Evolutionary conservation across 1,140 invertebrate species (phyloP).

Genomic region (Pentalonia nigronervosa): DNA sequence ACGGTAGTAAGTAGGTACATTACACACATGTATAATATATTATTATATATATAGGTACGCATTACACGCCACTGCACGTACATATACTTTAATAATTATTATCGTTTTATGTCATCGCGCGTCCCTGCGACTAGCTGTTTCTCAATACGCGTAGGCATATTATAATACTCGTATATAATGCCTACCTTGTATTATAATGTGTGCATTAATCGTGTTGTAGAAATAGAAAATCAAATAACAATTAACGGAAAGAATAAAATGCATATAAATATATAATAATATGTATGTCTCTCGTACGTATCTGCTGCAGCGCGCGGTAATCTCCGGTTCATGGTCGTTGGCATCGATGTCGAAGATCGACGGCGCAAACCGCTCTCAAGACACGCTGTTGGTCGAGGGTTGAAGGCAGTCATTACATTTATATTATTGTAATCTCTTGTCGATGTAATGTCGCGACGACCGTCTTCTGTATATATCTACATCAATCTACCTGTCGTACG

Average conservation of each 20-base stretch:
- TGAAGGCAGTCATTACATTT: background rate
- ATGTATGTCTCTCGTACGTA: background rate
- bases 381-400: background rate
- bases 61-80: background rate
- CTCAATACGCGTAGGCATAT: background rate
- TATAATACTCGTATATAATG: too few species aligned
- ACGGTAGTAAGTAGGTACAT: background rate
- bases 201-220: background rate
- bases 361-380: background rate
- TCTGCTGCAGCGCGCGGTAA: background rate
- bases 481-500: background rate
- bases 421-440: background rate
- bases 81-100: slow-evolving; percentile 16
- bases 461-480: background rate
- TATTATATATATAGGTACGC: background rate
- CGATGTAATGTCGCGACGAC: background rate
- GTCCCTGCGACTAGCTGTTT: background rate
- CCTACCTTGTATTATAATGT: background rate
- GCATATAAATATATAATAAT: background rate
- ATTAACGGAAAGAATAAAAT: background rate
- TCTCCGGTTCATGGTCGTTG: background rate
- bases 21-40: too few species aligned
- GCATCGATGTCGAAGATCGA: background rate
- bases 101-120: background rate
- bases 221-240: background rate